Percentiles rank a stretch among this genome's conserved stretches.
These are phyloP conservation scores for Aptenodytes forsteri DNA, from an alignment of 2,113 vertebrate species.

Conservation along the genomic window DNA sequence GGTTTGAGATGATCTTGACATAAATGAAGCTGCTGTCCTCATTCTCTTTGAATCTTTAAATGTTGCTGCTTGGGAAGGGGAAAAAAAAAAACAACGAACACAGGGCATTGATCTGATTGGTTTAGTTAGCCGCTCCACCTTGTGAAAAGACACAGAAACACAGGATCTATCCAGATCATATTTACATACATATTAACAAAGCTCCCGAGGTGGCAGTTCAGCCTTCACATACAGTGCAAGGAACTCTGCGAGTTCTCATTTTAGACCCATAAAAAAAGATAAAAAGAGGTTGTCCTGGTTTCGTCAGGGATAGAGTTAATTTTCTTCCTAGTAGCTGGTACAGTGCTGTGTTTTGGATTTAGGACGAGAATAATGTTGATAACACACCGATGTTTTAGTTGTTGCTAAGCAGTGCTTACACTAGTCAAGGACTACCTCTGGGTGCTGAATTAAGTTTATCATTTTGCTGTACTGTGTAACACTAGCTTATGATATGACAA, in stretches of 20 bases:
- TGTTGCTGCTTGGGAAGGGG: neutral
- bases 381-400: no score
- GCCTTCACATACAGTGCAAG: constrained; percentile 21
- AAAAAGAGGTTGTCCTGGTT: constrained; percentile 25
- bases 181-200: constrained; percentile 51
- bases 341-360: no score
- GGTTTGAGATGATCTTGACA: constrained; percentile 8
- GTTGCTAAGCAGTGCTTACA: no score
- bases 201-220: constrained; percentile 44
- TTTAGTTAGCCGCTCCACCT: constrained; percentile 45
- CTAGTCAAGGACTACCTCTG: no score
- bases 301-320: no score
- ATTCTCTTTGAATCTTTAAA: constrained; percentile 8
- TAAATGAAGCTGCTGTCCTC: constrained; percentile 14
- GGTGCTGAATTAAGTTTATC: no score
- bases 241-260: constrained; percentile 53
- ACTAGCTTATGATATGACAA: no score
- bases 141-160: constrained; percentile 8
- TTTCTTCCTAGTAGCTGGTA: no score
- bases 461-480: no score
- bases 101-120: neutral
- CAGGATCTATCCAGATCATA: constrained; percentile 35
- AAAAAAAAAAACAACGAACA: neutral
- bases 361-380: no score
- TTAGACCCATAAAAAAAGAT: constrained; percentile 57